Percentiles rank a stretch among this genome's conserved stretches.
Evolutionary conservation across 2,113 vertebrate genomes (phyloP).

Genomic region (Salminus brasiliensis): DNA sequence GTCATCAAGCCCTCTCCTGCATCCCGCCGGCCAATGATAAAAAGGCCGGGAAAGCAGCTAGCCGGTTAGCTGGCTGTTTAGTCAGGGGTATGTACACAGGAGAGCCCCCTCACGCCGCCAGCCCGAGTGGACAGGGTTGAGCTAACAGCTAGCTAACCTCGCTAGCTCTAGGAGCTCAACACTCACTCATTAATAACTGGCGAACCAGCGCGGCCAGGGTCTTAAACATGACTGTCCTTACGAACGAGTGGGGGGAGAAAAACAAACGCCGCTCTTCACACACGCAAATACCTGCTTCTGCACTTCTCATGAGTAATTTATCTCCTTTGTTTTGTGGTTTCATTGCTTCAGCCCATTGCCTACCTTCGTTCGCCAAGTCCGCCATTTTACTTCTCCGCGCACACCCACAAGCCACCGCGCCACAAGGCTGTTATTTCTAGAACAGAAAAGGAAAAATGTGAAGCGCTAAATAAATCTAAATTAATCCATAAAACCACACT

Average conservation of each 20-base stretch:
- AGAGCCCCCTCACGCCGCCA: background rate
- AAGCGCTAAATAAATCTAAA: background rate
- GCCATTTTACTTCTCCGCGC: conserved; percentile 86
- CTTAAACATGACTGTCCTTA: background rate
- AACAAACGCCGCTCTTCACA: background rate
- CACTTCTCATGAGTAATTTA: background rate
- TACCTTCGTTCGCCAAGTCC: conserved; percentile 90
- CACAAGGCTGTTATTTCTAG: conserved; percentile 48
- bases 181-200: background rate
- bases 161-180: conserved; percentile 22
- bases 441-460: conserved; percentile 17
- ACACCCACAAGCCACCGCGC: conserved; percentile 84
- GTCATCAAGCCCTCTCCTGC: too few species aligned
- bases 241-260: background rate
- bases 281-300: background rate
- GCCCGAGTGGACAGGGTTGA: background rate
- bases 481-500: too few species aligned
- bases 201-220: background rate
- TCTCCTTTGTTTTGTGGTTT: conserved; percentile 64
- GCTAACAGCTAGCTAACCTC: conserved; percentile 40
- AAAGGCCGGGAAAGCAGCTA: background rate
- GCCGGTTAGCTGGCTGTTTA: background rate
- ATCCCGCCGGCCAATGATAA: too few species aligned
- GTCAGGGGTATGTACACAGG: background rate
- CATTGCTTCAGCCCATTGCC: conserved; percentile 67